phyloP scores from a whole-genome alignment of 2,888 invertebrate genomes.

The Dinocampus coccinellae region DNA sequence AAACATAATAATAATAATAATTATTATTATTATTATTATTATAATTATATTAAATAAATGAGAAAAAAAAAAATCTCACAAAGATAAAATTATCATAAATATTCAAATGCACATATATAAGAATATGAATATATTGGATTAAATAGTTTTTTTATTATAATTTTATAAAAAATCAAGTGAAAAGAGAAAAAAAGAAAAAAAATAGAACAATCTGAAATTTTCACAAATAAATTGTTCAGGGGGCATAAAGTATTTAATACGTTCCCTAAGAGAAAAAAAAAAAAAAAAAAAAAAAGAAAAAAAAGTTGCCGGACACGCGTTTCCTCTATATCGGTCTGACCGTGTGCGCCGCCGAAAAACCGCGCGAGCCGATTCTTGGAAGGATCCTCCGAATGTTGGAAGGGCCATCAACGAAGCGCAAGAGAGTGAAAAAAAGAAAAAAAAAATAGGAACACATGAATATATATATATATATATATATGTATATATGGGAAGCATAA shows the following conservation, averaged over 20 bases:
- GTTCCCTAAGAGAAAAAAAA: neutral
- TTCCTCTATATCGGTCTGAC: conserved; percentile 14
- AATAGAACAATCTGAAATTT: conserved; percentile 13
- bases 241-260: conserved; percentile 16
- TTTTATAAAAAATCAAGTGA: neutral
- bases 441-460: neutral
- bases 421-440: neutral
- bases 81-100: neutral
- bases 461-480: neutral
- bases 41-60: no score
- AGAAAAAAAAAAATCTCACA: neutral
- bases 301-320: conserved; percentile 12
- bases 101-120: neutral
- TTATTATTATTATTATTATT: no score
- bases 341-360: conserved; percentile 54
- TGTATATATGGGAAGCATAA: no score
- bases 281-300: conserved; percentile 1
- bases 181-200: neutral
- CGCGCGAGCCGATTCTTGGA: conserved; percentile 62
- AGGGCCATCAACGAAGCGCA: neutral
- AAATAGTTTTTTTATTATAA: neutral
- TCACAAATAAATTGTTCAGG: neutral
- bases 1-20: neutral
- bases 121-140: neutral
- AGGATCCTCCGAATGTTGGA: conserved; percentile 50